Base-by-base conservation (phyloP, 1,140 invertebrate species). In the Drosophila athabasca region DNA sequence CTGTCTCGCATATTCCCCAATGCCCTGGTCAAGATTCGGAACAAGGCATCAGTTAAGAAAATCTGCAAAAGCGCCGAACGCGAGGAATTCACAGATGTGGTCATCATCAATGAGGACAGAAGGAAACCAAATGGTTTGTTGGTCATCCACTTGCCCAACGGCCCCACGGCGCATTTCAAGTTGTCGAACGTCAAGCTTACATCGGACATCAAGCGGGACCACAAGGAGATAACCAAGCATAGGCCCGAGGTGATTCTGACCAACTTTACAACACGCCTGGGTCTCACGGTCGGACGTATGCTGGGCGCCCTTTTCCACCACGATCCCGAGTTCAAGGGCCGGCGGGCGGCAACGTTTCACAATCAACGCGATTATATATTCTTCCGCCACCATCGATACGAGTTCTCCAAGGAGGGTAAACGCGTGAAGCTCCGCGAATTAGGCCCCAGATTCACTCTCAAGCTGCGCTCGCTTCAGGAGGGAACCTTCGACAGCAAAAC, bases 351-450 rank as follows among this genome's bases (percentile, higher is more conserved):
- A 13, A 99, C 99, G 13, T 99, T 99, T 91, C 99, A 99, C 92
- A 99, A 99, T 93, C 99, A 99, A 91, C 94, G 99, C 67, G 99
- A 99, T 93, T 99, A 98, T 84, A 98, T 99, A 83, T 99, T 99
- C 92, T 99, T 99, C 88, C 94, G 99, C 57, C 98, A 99, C 93
- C 98, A 99, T 92, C 95, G 97, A 71, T 99, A 99, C 92, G 96
- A 98, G 83, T 99, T 99, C 92, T 95, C 97, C 79, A 94, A 95
- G 90, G 94, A 95, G 69, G 95, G 95, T 9, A 96, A 97, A 80
- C 95, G 94, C 75, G 96, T 96, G 1, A 96, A 95, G 70, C 93
- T 99, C n/a, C 94, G 96, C 62, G 98, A 99, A 92, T 92, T 99
- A 2, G 99, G 99, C 0, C 99, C 99, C 9, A 93, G 98, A 75